Percentiles rank a stretch among this genome's conserved stretches.
These are phyloP conservation scores for Eueremaeus valkanovi DNA, from an alignment of 2,888 invertebrate genomes.

Conservation along the genomic window DNA sequence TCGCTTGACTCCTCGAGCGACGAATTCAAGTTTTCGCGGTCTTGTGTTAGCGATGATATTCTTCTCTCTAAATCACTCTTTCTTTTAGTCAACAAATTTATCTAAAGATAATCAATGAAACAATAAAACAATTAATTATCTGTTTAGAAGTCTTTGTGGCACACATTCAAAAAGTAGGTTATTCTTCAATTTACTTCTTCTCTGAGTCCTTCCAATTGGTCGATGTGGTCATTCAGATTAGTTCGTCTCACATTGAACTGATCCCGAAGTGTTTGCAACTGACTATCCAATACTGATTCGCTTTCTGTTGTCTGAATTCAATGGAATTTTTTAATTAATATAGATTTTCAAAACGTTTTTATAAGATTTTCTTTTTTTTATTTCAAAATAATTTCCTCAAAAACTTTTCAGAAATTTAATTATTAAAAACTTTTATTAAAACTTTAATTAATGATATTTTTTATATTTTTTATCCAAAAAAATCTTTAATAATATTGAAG, in stretches of 20 bases:
- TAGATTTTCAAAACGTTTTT: too few species aligned
- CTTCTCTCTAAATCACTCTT: slow-evolving; percentile 78
- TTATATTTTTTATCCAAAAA: too few species aligned
- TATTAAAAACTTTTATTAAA: background rate
- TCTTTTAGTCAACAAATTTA: slow-evolving; percentile 75
- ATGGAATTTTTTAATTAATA: too few species aligned
- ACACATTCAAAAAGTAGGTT: background rate
- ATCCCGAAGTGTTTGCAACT: slow-evolving; percentile 75
- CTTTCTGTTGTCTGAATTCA: slow-evolving; percentile 62
- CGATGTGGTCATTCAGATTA: slow-evolving; percentile 79
- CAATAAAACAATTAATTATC: background rate
- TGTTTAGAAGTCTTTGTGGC: background rate
- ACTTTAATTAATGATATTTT: background rate
- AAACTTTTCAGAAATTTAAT: too few species aligned
- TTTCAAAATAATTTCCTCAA: background rate
- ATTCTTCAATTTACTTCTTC: slow-evolving; percentile 63
- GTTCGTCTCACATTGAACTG: slow-evolving; percentile 75
- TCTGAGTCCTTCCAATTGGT: slow-evolving; percentile 78
- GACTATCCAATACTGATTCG: slow-evolving; percentile 72
- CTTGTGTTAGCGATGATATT: slow-evolving; percentile 68
- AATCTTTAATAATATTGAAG: slow-evolving; percentile 32
- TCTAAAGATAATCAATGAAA: slow-evolving; percentile 53
- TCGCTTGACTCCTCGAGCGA: slow-evolving; percentile 86
- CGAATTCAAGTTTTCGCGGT: slow-evolving; percentile 71
- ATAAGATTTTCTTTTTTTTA: too few species aligned